Evolutionary conservation across 1,140 invertebrate species (phyloP), one percentile per base, ranked within the genome.

Genomic region (Halyomorpha halys): DNA sequence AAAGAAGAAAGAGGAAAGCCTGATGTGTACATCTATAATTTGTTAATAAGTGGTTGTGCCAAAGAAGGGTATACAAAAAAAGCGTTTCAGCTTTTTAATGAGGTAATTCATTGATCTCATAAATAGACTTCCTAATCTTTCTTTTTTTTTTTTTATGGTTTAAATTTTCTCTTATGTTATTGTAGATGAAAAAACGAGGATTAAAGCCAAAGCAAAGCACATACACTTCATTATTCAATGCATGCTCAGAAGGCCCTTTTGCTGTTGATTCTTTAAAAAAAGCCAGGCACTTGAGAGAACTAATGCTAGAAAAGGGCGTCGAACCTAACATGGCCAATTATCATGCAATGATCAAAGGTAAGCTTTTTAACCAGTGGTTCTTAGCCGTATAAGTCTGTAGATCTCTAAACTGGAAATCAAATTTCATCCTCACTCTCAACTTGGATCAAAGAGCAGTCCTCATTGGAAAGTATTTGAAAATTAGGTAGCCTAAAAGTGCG

Each of bases 221-320:
- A 11, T 91, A 91, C 71, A 93, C 89, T 15, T 85, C 85, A 63
- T 76, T 97, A 16, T 88, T 97, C 72, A 91, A 93, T 77, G 86
- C 89, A 11, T 95, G 91, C 76, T 82, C 90, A 11, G 87, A 92
- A 73, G 86, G 82, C 62, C 88, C 89, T 1, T 84, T 79, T 73
- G 71, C 76, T 23, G 70, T 74, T 45, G 81, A 86, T 73, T 84
- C 85, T 25, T 72, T 86, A 30, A 76, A 79, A 54, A 75, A 81
- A 71, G 89, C 90, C 0, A 78, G 73, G 30, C 71, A 81, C 66
- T 76, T 94, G 30, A 74, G 84, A 61, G 73, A 83, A 67, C 75
- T 83, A 19, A 86, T 94, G 79, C 72, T 79, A 53, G 79, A 86
- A 66, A 88, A 86, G 70, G 78, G 79, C 6, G 76, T 84, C 68